Evolutionary conservation across 2,113 vertebrate genomes (phyloP).

Genomic region (Ammospiza nelsoni): DNA sequence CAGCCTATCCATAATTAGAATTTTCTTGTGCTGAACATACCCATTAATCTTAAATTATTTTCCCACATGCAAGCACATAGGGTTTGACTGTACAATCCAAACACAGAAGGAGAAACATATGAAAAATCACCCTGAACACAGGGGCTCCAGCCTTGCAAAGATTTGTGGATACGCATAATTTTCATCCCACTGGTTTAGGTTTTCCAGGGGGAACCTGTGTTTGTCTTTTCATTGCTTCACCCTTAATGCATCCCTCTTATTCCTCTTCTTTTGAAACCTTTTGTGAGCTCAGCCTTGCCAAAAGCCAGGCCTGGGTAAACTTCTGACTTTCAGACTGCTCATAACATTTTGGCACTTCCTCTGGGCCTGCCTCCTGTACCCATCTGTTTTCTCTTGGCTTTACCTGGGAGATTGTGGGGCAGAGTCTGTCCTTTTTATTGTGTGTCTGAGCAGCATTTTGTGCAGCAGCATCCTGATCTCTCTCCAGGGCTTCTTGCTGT

Average conservation of each 20-base stretch:
- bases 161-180: background rate
- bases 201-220: background rate
- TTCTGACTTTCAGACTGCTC: background rate
- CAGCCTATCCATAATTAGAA: background rate
- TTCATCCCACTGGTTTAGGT: background rate
- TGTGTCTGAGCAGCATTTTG: background rate
- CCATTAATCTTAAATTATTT: conserved; percentile 40
- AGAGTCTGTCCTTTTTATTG: background rate
- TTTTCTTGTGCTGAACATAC: background rate
- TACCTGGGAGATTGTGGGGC: background rate
- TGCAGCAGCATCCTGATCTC: background rate
- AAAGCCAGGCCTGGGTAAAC: background rate
- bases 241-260: accelerated
- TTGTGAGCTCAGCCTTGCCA: background rate
- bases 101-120: background rate
- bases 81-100: background rate
- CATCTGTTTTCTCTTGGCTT: background rate
- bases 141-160: background rate
- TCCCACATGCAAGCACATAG: background rate
- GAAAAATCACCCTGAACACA: background rate
- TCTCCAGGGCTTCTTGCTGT: background rate
- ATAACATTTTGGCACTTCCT: background rate
- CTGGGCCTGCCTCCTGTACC: background rate
- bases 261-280: background rate
- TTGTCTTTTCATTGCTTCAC: background rate